These are phyloP conservation scores for Siniperca scherzeri DNA, from an alignment of 2,797 vertebrate species.

Conservation along the genomic window DNA sequence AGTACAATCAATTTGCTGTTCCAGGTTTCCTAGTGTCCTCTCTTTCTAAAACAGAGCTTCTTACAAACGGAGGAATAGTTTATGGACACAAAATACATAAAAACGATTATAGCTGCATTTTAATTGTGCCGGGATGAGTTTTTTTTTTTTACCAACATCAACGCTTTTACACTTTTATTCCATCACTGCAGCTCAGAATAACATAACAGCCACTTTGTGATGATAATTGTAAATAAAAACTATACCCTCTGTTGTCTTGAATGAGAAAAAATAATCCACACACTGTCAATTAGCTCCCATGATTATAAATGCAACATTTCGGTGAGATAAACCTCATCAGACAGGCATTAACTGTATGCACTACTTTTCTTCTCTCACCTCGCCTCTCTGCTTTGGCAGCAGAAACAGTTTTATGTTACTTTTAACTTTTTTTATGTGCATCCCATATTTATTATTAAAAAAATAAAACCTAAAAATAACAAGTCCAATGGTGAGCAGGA, in stretches of 20 bases:
- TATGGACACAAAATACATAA: not conserved
- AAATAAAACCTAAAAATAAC: not conserved
- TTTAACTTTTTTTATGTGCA: not conserved
- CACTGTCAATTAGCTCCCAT: not conserved
- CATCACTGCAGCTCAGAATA: not conserved
- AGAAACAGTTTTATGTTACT: not conserved
- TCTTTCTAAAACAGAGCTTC: too few relatives aligned
- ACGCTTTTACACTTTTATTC: not conserved
- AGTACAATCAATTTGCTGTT: too few relatives aligned
- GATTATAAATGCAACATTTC: not conserved
- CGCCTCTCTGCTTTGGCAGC: not conserved
- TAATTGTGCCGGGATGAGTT: not conserved
- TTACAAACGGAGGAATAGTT: not conserved
- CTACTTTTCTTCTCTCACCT: not conserved
- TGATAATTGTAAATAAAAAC: not conserved
- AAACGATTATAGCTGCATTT: not conserved
- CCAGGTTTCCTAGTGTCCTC: too few relatives aligned
- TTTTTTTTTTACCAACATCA: too few relatives aligned
- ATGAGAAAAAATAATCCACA: not conserved
- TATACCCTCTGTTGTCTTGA: not conserved
- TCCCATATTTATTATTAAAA: not conserved
- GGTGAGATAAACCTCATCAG: not conserved
- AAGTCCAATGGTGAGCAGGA: too few relatives aligned
- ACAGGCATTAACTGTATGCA: too few relatives aligned
- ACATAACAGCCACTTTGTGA: not conserved